Evolutionary conservation across 1,140 invertebrate genomes (phyloP), one percentile per base, ranked within the genome.

Genomic region (Temnothorax longispinosus): DNA sequence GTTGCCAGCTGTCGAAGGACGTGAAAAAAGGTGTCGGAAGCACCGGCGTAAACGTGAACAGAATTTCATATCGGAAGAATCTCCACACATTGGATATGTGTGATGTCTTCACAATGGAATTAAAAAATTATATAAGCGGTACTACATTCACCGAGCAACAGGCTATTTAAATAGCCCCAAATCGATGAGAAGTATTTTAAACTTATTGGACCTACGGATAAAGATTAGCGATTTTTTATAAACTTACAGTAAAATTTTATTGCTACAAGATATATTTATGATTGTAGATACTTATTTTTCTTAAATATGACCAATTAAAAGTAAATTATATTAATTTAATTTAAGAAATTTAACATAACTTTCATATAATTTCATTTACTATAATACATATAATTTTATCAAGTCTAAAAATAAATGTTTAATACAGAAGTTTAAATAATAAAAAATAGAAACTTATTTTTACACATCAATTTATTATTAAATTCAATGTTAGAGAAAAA

Each of bases 1-100:
- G 89, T 91, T 91, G 89, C 90, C 87, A 85, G 80, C 89, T 89
- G 90, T 91, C 90, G 89, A 89, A 87, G 89, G 84, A 82, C 80
- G 60, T 64, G 87, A 82, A 84, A 84, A 82, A 87, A 89, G 69
- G 58, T 88, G 80, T 54, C 41, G 85, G 62, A 80, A 84, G 88
- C 81, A 81, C 62, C 62, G 87, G 77, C 58, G 89, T 91, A 86
- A 91, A 91, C 90, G 89, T 91, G 90, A 85, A 91, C 72, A 82
- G 89, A 91, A 90, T 91, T 90, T 91, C 75, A 85, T 89, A 87
- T 81, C 78, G 60, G 78, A 76, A 87, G 50, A 89, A 90, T 90
- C 72, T 89, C 76, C 41, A 38, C 69, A 50, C 54, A 13, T 54
- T 38, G 80, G 54, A 75, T 27, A 27, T 74, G n/a, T 72, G 80